Evolutionary conservation across 2,888 invertebrate species (phyloP).

Genomic region (Napeogenes inachia): DNA sequence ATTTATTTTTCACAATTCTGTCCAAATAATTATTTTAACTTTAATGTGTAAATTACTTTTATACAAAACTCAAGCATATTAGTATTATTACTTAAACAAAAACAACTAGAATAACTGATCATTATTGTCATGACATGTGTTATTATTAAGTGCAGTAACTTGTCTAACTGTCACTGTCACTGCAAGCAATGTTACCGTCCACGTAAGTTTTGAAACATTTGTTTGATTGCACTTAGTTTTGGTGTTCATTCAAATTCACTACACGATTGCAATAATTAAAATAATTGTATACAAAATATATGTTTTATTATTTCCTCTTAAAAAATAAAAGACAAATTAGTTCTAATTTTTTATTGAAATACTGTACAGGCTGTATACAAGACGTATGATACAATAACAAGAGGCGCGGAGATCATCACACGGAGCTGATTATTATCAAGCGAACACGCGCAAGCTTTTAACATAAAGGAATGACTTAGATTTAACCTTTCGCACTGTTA

Average conservation of each 20-base stretch:
- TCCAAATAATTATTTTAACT: conserved; percentile 21
- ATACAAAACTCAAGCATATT: too few species aligned
- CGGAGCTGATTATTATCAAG: conserved; percentile 25
- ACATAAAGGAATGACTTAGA: conserved; percentile 64
- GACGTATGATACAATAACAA: conserved; percentile 35
- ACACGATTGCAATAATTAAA: conserved; percentile 29
- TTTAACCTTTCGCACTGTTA: conserved; percentile 27
- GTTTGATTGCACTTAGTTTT: conserved; percentile 26
- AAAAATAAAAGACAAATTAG: conserved; percentile 28
- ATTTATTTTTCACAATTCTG: conserved; percentile 26
- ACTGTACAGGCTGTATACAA: conserved; percentile 66
- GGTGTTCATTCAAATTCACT: conserved; percentile 22
- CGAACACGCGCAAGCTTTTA: conserved; percentile 41
- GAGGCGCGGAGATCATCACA: conserved; percentile 12
- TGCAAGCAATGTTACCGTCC: conserved; percentile 43
- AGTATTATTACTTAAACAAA: conserved; percentile 2
- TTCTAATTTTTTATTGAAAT: conserved; percentile 70
- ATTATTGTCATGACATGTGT: background rate
- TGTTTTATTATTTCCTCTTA: conserved; percentile 48
- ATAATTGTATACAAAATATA: conserved; percentile 18
- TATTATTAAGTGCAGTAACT: conserved; percentile 9
- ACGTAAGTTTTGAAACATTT: conserved; percentile 25
- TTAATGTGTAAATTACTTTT: conserved; percentile 18
- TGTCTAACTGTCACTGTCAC: conserved; percentile 10
- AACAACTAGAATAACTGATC: background rate